Evolutionary conservation across 2,797 vertebrate species (phyloP), one percentile per base, ranked within the genome.

Genomic region (Zenarchopterus dispar): DNA sequence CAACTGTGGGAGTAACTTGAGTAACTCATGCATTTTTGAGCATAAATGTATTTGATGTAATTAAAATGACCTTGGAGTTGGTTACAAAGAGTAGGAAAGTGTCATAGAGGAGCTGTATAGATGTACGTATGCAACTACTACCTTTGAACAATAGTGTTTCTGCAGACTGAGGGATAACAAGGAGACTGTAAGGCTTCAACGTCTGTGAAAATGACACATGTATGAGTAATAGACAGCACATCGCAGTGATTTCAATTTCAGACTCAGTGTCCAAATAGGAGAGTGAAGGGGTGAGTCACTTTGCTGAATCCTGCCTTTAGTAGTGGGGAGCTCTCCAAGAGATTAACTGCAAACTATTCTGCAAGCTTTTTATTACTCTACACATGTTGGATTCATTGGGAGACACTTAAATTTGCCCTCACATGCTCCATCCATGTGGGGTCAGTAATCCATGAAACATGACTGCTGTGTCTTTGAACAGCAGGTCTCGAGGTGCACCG

Each of bases 1-100:
- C 86, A 83, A 81, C 83, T 82, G 77, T 70, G 67, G 80, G 84
- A 90, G 72, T 86, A 67, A 77, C 66, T 78, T 79, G 82, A 79
- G 84, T 88, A 88, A 92, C 89, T 91, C 76, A 85, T 88, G 73
- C 75, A 77, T 70, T 80, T 79, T 63, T 47, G 73, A 70, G 75
- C 58, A 53, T 19, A 50, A 68, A 70, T 69, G 71, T 70, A 71
- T 81, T 78, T 71, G 69, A 61, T 56, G 44, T 53, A 67, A 79
- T 80, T 85, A 45, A 67, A 68, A 52, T 33, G 43, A 64, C 55
- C 62, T 80, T 64, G 78, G 74, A 79, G 66, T 79, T 65, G 77
- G 90, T 88, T 81, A 81, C 62, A 85, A 86, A 87, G 86, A 84
- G 7, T 6, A 28, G 28, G 28, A 28, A 28, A 28, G 28, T 28